These are phyloP conservation scores for Anolis sagrei DNA, from an alignment of 2,113 vertebrate genomes.

Conservation along the genomic window DNA sequence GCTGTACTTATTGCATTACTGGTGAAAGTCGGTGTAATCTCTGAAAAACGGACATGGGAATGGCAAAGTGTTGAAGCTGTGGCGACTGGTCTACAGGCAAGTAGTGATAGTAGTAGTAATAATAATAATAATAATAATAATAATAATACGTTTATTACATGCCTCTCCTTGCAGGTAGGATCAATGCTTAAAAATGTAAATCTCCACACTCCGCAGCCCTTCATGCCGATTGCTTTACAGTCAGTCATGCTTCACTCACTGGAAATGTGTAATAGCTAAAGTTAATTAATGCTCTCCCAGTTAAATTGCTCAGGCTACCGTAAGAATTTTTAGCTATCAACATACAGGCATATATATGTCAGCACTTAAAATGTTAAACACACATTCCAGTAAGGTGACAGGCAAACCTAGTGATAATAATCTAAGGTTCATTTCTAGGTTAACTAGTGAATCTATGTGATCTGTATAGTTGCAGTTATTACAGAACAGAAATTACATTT, in stretches of 20 bases:
- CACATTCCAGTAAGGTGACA: neutral
- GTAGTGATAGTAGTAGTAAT: neutral
- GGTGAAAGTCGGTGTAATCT: slow-evolving; percentile 95
- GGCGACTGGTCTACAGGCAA: slow-evolving; percentile 94
- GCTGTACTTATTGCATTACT: slow-evolving; percentile 93
- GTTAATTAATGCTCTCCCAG: neutral
- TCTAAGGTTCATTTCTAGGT: neutral
- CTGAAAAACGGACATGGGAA: slow-evolving; percentile 91
- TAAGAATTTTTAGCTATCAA: neutral
- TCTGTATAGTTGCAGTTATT: neutral
- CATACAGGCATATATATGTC: neutral
- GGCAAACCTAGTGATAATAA: neutral
- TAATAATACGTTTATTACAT: no score
- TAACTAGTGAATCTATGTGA: neutral
- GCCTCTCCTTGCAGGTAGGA: no score
- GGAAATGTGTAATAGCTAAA: neutral
- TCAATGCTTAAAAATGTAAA: neutral
- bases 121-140: no score
- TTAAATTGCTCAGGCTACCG: neutral
- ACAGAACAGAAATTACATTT: neutral
- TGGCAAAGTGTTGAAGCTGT: slow-evolving; percentile 96
- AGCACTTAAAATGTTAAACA: neutral
- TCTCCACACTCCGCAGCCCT: no score
- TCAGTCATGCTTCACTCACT: neutral
- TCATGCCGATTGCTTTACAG: rapidly evolving